Evolutionary conservation across 2,113 vertebrate genomes (phyloP).

Genomic region (Erythrocercus mccallii): DNA sequence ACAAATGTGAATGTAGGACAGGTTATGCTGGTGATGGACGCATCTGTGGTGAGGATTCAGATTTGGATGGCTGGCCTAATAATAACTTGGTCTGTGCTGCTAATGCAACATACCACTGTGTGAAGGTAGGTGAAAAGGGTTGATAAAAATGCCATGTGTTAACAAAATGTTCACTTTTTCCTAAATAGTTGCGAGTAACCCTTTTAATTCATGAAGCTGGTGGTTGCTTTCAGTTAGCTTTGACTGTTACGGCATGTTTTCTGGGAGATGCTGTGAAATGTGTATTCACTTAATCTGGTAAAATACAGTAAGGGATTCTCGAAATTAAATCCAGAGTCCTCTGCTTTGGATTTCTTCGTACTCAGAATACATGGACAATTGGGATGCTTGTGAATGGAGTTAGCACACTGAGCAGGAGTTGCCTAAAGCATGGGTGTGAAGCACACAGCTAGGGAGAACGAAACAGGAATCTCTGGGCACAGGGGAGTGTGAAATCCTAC

Average conservation of each 20-base stretch:
- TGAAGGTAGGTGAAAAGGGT: conserved; percentile 77
- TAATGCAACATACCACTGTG: conserved; percentile 91
- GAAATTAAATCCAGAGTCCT: neutral
- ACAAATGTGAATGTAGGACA: conserved; percentile 93
- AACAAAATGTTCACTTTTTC: neutral
- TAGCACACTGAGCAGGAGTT: neutral
- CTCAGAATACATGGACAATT: neutral
- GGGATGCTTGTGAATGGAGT: neutral
- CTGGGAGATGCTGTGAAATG: neutral
- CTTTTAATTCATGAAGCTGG: neutral
- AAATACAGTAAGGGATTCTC: neutral
- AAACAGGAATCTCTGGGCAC: neutral
- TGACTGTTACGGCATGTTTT: neutral
- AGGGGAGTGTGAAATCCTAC: neutral
- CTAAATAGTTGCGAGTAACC: neutral
- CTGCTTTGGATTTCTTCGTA: neutral
- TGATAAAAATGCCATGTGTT: neutral
- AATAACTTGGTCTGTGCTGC: conserved; percentile 88
- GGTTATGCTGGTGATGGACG: conserved; percentile 94
- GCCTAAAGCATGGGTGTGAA: neutral
- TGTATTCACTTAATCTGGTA: neutral
- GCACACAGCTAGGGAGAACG: neutral
- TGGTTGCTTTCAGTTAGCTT: neutral
- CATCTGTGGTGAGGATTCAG: conserved; percentile 95
- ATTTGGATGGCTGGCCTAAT: conserved; percentile 98